phyloP scores from a whole-genome alignment of 2,888 invertebrate genomes.

The Ectemnius lituratus region DNA sequence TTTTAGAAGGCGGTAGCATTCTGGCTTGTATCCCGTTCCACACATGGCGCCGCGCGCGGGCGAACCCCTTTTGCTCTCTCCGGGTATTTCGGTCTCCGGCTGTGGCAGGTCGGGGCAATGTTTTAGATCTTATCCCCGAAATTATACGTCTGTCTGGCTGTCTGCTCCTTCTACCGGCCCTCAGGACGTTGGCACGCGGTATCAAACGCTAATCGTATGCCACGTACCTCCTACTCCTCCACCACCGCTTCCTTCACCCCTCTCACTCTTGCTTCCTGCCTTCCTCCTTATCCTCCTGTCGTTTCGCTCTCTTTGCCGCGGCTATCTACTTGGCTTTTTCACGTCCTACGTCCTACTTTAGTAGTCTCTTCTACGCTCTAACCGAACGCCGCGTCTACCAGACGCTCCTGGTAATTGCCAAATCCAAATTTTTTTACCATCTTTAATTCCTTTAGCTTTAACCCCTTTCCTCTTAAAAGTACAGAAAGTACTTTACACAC shows the following conservation, averaged over 20 bases:
- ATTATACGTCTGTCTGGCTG: slow-evolving; percentile 76
- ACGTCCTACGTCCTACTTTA: slow-evolving; percentile 46
- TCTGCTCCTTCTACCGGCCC: slow-evolving; percentile 67
- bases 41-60: slow-evolving; percentile 64
- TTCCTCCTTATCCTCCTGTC: slow-evolving; percentile 46
- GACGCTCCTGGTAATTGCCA: neutral
- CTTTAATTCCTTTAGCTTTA: neutral
- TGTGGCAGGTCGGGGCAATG: slow-evolving; percentile 70
- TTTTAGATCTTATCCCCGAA: slow-evolving; percentile 76
- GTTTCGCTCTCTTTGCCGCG: neutral
- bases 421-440: neutral
- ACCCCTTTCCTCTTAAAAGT: too few species aligned
- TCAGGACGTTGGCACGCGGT: slow-evolving; percentile 67
- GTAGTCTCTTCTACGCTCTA: slow-evolving; percentile 53
- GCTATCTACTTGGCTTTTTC: slow-evolving; percentile 45
- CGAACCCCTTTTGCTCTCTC: slow-evolving; percentile 57
- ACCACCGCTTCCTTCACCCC: slow-evolving; percentile 30
- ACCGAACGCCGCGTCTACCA: slow-evolving; percentile 44
- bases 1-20: slow-evolving; percentile 43
- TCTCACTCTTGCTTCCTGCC: slow-evolving; percentile 23
- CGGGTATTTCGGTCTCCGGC: slow-evolving; percentile 71
- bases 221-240: slow-evolving; percentile 44
- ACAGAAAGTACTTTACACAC: too few species aligned
- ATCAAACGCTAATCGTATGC: slow-evolving; percentile 67
- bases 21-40: slow-evolving; percentile 65